Evolutionary conservation across 2,113 vertebrate genomes (phyloP).

Genomic region (Machaerirhynchus nigripectus): DNA sequence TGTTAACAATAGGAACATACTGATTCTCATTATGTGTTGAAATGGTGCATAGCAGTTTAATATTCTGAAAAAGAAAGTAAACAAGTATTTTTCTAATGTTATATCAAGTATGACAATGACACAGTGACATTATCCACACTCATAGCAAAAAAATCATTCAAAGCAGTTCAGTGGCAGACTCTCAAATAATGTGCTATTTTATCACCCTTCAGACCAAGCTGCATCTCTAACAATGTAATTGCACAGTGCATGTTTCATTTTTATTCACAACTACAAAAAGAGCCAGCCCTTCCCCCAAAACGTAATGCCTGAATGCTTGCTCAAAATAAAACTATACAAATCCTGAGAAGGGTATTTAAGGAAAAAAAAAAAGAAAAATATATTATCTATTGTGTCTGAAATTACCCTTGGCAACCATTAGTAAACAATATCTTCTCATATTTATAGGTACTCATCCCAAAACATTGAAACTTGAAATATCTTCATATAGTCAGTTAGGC

Average conservation of each 20-base stretch:
- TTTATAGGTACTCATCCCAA: background rate
- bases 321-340: background rate
- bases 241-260: fast-evolving
- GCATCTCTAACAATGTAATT: background rate
- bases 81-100: background rate
- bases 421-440: background rate
- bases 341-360: background rate
- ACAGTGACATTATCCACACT: background rate
- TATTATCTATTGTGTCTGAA: background rate
- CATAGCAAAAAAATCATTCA: background rate
- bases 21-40: background rate
- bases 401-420: background rate
- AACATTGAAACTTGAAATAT: background rate
- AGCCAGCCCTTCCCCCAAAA: background rate
- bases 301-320: background rate
- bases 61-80: background rate
- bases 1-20: background rate
- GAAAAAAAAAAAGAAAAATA: fast-evolving
- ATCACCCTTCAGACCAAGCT: background rate
- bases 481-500: background rate
- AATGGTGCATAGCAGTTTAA: background rate
- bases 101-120: background rate
- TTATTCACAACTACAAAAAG: background rate
- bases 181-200: background rate
- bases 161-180: background rate